Evolutionary conservation across 2,888 invertebrate species (phyloP), one percentile per base, ranked within the genome.

Genomic region (Eupithecia tripunctaria): DNA sequence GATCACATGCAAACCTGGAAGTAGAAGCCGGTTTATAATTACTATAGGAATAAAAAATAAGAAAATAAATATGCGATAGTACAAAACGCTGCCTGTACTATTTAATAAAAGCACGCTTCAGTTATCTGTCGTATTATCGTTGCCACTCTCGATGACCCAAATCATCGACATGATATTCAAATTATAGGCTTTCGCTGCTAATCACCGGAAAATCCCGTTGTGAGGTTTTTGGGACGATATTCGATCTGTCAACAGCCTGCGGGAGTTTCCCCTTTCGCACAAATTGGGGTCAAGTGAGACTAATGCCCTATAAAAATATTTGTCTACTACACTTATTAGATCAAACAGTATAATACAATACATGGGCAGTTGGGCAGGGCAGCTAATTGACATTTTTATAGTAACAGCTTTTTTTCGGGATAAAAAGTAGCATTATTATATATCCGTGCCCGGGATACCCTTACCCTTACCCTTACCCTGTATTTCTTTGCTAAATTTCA

Each of bases 111-210:
- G 56, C 71, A 38, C 59, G 63, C 59, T 59, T 60, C 64, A 38
- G 68, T 66, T 71, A 71, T 74, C 74, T 71, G 69, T 74, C 74
- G 47, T 27, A 36, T 67, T 69, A 71, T 56, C 71, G 62, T 25
- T 32, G 64, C 56, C 70, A 67, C 64, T 72, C 64, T 59, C 47
- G 63, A 63, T 71, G 74, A 71, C 74, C 74, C 56, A 67, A 43
- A 71, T 74, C 47, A 67, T 21, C 36, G 62, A 69, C 71, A 71
- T 71, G 71, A 69, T 74, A 74, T 74, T 74, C 62, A 43, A 69
- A 74, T 74, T 74, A 74, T 59, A 63, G 69, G 69, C 43, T 64
- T 64, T 64, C 47, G 18, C 43, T 25, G 43, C 47, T 59, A 72
- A 71, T 51, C 43, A 38, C 10, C 29, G 63, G 56, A 67, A 67